A percentile compares a stretch with the other conserved stretches of the same genome.
Evolutionary conservation across 1,140 invertebrate species (phyloP).

Genomic region (Bombus confusus): DNA sequence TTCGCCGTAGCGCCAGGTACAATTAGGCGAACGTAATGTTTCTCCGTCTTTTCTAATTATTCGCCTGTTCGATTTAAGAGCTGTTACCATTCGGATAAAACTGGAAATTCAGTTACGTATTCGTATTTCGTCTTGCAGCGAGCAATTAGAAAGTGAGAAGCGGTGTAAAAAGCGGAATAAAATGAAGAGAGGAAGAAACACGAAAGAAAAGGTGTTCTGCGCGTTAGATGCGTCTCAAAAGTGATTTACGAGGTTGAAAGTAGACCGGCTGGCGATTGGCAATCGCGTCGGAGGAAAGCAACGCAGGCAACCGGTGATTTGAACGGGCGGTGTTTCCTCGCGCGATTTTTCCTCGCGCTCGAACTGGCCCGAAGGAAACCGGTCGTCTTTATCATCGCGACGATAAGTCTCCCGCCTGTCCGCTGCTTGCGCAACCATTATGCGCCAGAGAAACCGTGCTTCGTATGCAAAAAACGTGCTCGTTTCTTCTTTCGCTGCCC

Average conservation of each 20-base stretch:
- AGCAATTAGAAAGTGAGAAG: neutral
- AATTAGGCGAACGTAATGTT: no score
- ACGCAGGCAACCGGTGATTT: neutral
- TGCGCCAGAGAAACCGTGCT: conserved; percentile 43
- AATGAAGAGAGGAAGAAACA: neutral
- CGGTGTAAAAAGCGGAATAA: neutral
- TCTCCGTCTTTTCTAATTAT: no score
- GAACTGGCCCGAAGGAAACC: neutral
- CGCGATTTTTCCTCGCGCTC: conserved; percentile 18
- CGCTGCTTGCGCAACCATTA: conserved; percentile 64
- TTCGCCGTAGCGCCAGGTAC: no score
- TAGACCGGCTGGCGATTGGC: conserved; percentile 22
- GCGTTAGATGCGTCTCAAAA: neutral
- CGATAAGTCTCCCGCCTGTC: conserved; percentile 67
- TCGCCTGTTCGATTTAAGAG: no score
- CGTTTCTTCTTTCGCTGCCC: neutral
- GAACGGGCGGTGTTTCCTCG: conserved; percentile 25
- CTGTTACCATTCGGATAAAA: no score
- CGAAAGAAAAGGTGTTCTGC: neutral
- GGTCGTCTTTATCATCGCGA: conserved; percentile 62
- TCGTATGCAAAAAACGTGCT: conserved; percentile 41
- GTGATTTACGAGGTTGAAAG: conserved; percentile 21
- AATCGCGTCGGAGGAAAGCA: conserved; percentile 13
- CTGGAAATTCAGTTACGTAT: no score
- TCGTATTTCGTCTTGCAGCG: neutral